Evolutionary conservation across 2,888 invertebrate genomes (phyloP), one percentile per base, ranked within the genome.

Genomic region (Pemphredon lugubris): DNA sequence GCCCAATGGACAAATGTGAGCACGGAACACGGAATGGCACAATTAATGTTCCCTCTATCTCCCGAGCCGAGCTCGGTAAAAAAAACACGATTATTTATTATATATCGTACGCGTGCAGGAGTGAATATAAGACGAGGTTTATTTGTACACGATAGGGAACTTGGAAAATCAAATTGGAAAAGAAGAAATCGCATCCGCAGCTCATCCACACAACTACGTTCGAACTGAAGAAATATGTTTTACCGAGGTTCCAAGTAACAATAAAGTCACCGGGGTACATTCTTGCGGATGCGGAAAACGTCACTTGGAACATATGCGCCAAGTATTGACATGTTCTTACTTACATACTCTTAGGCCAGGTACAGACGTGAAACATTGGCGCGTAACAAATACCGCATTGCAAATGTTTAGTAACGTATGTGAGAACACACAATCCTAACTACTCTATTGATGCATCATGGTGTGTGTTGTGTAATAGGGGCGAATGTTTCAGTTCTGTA

Each of bases 1-100:
- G 92, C 92, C 0, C 92, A 94, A 76, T 95, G 95, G 95, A 89
- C 90, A 20, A 91, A 92, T 48, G 89, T 93, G 1, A 91, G 91
- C 40, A 92, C 93, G 0, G 90, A 93, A 66, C 90, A 92, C 18
- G 95, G 95, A 2, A 87, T 95, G 51, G 92, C 91, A 0, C 94
- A 94, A 90, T 77, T 91, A 79, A 78, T 87, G 88, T 82, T 93
- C 90, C 80, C 92, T 84, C 70, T 91, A 79, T 76, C 92, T 86
- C 5, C 91, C 87, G 42, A 89, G 66, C 86, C 88, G 0, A 87
- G 78, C 54, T 83, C 84, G 77, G 88, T 88, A 82, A 75, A 68
- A 55, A 48, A n/a, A n/a, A n/a, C n/a, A n/a, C n/a, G n/a, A n/a
- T n/a, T n/a, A n/a, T n/a, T n/a, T n/a, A n/a, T n/a, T n/a, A n/a